Percentiles rank a stretch among this genome's conserved stretches.
Conservation (phyloP, 2,888 invertebrate species). For the Amblyteles armatorius region DNA sequence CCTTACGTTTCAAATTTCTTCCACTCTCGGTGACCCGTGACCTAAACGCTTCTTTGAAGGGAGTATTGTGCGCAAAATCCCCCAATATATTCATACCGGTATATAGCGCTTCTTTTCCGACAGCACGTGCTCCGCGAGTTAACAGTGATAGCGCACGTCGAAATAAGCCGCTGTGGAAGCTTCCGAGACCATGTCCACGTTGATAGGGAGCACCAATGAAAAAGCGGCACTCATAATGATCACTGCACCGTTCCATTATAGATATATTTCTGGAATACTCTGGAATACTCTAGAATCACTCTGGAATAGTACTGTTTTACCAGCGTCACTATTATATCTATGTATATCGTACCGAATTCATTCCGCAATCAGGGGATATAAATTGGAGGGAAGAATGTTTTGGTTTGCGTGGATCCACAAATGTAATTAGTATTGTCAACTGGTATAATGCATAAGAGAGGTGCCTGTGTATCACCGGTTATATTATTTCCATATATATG, state of each 20-base stretch:
- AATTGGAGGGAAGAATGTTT: neutral
- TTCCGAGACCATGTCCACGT: constrained; percentile 19
- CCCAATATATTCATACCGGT: constrained; percentile 12
- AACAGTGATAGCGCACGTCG: neutral
- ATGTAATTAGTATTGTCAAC: constrained; percentile 5
- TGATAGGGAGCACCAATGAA: neutral
- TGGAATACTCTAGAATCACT: neutral
- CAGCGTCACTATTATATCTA: neutral
- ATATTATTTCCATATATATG: neutral
- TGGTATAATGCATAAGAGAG: neutral
- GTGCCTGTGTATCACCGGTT: neutral
- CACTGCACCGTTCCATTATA: neutral
- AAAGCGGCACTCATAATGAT: neutral
- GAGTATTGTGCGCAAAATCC: too few relatives aligned
- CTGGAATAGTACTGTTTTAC: neutral
- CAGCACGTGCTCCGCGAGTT: too few relatives aligned
- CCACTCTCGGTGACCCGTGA: too few relatives aligned
- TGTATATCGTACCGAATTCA: neutral
- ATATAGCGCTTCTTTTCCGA: constrained; percentile 7
- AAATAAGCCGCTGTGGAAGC: constrained; percentile 18
- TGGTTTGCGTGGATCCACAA: neutral
- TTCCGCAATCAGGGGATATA: neutral
- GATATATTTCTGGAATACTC: neutral
- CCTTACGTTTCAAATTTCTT: too few relatives aligned
- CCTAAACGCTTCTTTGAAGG: too few relatives aligned